phyloP scores from a whole-genome alignment of 2,888 invertebrate species.

The Calameuta filiformis region DNA sequence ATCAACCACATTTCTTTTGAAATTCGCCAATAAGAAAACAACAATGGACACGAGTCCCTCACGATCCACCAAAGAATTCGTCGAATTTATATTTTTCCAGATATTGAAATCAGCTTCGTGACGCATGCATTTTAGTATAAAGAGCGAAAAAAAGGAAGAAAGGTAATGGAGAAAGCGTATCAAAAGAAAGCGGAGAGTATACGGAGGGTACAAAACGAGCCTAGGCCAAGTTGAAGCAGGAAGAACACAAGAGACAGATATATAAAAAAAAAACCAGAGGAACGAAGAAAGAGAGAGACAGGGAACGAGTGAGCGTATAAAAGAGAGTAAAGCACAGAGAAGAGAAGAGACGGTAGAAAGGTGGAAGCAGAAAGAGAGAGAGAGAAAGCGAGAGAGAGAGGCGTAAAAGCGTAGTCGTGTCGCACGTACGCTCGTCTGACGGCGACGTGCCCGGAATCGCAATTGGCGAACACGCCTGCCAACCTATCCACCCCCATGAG shows the following conservation, averaged over 20 bases:
- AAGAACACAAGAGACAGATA: slow-evolving; percentile 28
- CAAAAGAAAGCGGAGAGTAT: slow-evolving; percentile 7
- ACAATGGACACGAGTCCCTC: not conserved
- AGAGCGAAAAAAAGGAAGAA: not conserved
- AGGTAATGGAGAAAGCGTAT: not conserved
- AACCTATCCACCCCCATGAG: slow-evolving; percentile 26
- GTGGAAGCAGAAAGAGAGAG: slow-evolving; percentile 22
- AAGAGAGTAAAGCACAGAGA: slow-evolving; percentile 8
- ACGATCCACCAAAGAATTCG: slow-evolving; percentile 23
- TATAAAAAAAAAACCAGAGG: slow-evolving; percentile 10
- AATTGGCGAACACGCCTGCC: slow-evolving; percentile 36
- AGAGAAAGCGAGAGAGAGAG: slow-evolving; percentile 37
- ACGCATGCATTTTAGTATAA: slow-evolving; percentile 3
- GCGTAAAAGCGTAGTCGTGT: slow-evolving; percentile 67
- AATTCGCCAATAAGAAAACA: not conserved
- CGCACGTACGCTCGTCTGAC: slow-evolving; percentile 66
- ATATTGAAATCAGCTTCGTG: slow-evolving; percentile 25
- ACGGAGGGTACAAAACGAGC: slow-evolving; percentile 2
- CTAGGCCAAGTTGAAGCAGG: not conserved
- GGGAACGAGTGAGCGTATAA: slow-evolving; percentile 22
- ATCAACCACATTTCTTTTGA: not conserved
- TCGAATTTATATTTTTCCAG: slow-evolving; percentile 28
- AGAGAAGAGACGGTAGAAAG: slow-evolving; percentile 18
- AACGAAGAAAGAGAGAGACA: slow-evolving; percentile 22
- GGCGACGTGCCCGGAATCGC: slow-evolving; percentile 62